These are phyloP conservation scores for Dicerorhinus sumatrensis DNA, from an alignment of 2,113 vertebrate species.

Conservation along the genomic window DNA sequence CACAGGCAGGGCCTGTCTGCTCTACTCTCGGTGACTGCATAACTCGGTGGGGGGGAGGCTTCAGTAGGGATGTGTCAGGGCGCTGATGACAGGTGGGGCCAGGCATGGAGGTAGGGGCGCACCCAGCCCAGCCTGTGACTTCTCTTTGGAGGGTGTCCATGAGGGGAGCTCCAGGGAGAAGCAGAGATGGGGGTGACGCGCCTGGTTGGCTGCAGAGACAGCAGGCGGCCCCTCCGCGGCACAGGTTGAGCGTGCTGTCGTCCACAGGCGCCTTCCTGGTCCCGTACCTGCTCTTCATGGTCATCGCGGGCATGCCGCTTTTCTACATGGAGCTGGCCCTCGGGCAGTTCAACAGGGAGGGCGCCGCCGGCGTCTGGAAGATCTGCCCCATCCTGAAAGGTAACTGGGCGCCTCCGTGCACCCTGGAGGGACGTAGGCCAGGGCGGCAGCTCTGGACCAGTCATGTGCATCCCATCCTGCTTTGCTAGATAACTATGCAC, in stretches of 20 bases:
- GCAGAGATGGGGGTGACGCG: fast-evolving
- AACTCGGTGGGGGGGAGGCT: fast-evolving
- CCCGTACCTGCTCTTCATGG: slow-evolving; percentile 95
- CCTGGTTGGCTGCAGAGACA: fast-evolving
- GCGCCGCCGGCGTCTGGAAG: slow-evolving; percentile 95
- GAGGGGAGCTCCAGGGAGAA: not conserved
- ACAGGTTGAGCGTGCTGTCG: fast-evolving
- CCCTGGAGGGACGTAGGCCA: fast-evolving
- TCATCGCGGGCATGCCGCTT: slow-evolving; percentile 94
- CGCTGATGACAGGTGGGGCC: fast-evolving
- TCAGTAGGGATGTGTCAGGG: fast-evolving
- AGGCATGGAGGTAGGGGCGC: not conserved
- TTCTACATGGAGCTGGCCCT: slow-evolving; percentile 96
- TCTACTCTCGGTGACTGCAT: fast-evolving
- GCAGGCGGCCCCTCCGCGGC: fast-evolving
- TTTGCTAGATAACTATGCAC: fast-evolving
- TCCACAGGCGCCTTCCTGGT: slow-evolving; percentile 93
- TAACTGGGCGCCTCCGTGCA: not conserved
- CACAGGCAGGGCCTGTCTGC: too few species aligned
- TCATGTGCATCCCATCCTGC: fast-evolving
- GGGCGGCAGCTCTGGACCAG: fast-evolving
- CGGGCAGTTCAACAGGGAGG: slow-evolving; percentile 94
- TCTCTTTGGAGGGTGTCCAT: not conserved
- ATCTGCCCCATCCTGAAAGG: slow-evolving; percentile 96
- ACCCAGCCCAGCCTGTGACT: not conserved